Evolutionary conservation across 1,140 invertebrate species (phyloP), one percentile per base, ranked within the genome.

Genomic region (Drosophila suzukii): DNA sequence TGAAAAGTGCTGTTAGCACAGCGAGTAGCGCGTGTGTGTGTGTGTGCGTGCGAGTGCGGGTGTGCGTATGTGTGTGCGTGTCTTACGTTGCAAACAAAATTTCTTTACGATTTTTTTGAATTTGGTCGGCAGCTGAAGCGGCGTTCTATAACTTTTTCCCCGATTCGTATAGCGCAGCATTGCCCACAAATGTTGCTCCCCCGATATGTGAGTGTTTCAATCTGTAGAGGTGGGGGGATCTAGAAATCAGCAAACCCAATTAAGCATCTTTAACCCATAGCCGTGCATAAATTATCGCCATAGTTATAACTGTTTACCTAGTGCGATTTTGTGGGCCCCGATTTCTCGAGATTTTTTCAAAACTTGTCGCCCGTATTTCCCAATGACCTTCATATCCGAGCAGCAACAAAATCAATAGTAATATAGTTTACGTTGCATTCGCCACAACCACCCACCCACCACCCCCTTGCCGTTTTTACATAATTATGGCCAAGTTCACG

Each of bases 401-500:
- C 61, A 90, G 70, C 85, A 90, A 84, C 84, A 89, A 89, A 89
- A 89, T 89, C 84, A 89, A 89, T 89, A 88, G 77, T 72, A 81
- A 81, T 78, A 78, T 75, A 83, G 84, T 74, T 80, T 67, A 78
- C 32, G 47, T 46, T 49, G 50, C 61, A 51, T 70, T 79, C 73
- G 44, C 50, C n/a, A 43, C 20, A 20, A 20, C 20, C 20, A 38
- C 3, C 24, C 24, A 44, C 15, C 24, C 47, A 34, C 27, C 49
- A 34, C 49, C 50, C 32, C 51, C 32, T 20, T 49, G 47, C 24
- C 30, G 38, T 53, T 49, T 73, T 73, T 73, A 73, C 70, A 73
- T 73, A 73, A 53, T 73, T 73, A 20, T 51, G 32, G 36, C n/a
- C 60, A 41, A 54, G 43, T 54, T 55, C 60, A 62, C 39, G 65